These are phyloP conservation scores for Pachymerium ferrugineum DNA, from an alignment of 2,888 invertebrate genomes.

Conservation along the genomic window DNA sequence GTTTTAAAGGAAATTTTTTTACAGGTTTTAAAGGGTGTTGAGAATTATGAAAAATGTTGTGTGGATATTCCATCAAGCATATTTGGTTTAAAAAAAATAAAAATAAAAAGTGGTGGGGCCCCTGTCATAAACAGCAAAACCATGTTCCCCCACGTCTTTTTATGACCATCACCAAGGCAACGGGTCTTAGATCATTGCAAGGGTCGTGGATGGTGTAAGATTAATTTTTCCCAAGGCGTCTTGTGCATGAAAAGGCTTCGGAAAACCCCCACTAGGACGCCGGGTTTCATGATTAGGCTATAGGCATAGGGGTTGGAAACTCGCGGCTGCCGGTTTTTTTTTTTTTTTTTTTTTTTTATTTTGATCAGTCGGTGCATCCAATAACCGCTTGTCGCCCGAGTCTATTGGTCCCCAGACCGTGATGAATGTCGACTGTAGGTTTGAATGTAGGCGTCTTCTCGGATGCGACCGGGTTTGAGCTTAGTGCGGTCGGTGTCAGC, in stretches of 20 bases:
- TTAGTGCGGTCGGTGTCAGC: neutral
- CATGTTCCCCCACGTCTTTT: conserved; percentile 9
- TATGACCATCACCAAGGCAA: conserved; percentile 13
- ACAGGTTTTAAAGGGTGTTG: neutral
- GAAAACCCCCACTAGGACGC: neutral
- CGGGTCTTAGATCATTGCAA: conserved; percentile 6
- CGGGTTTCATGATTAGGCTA: neutral
- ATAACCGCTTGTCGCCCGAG: conserved; percentile 18
- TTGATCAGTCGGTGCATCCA: neutral
- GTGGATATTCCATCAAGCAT: neutral
- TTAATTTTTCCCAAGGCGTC: conserved; percentile 13
- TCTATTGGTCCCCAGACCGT: conserved; percentile 14
- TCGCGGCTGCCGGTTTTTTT: too few species aligned
- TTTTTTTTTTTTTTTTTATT: too few species aligned
- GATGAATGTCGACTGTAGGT: neutral
- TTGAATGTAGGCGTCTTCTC: neutral
- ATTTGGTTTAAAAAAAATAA: neutral
- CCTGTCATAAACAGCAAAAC: conserved; percentile 18
- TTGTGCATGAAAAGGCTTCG: neutral
- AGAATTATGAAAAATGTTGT: neutral
- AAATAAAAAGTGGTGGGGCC: neutral
- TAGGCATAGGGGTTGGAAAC: too few species aligned
- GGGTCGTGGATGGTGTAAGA: conserved; percentile 6
- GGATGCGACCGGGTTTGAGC: neutral
- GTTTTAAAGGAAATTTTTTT: neutral